These are phyloP conservation scores for Craniophora ligustri DNA, from an alignment of 2,888 invertebrate species.

Conservation along the genomic window DNA sequence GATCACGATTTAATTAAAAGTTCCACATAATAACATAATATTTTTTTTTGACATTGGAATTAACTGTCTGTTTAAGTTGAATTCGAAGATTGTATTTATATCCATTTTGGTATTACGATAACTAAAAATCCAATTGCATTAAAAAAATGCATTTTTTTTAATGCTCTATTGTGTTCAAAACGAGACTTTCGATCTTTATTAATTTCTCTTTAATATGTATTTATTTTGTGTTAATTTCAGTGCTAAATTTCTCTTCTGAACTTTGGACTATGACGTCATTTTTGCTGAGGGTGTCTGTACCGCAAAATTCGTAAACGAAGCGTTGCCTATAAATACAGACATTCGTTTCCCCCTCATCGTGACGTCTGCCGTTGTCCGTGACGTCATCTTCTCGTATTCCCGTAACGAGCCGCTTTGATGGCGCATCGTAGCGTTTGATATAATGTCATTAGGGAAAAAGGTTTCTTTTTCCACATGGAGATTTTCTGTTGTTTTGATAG, in stretches of 20 bases:
- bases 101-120: no score
- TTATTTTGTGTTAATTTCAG: no score
- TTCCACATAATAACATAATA: no score
- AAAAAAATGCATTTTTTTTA: no score
- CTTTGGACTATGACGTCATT: constrained; percentile 27
- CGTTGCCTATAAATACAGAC: constrained; percentile 29
- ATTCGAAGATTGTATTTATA: no score
- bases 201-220: no score
- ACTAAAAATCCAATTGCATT: no score
- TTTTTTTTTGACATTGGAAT: neutral
- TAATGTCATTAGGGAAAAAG: constrained; percentile 15
- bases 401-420: constrained; percentile 30
- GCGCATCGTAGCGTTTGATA: constrained; percentile 18
- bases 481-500: neutral
- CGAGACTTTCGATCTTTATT: no score
- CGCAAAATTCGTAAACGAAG: constrained; percentile 18
- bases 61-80: neutral
- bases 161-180: no score
- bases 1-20: neutral
- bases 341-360: constrained; percentile 29
- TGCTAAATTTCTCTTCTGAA: no score
- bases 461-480: neutral
- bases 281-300: constrained; percentile 15
- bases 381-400: constrained; percentile 27
- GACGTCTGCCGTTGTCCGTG: constrained; percentile 25